Evolutionary conservation across 2,888 invertebrate genomes (phyloP).

Genomic region (Germaria angustata): DNA sequence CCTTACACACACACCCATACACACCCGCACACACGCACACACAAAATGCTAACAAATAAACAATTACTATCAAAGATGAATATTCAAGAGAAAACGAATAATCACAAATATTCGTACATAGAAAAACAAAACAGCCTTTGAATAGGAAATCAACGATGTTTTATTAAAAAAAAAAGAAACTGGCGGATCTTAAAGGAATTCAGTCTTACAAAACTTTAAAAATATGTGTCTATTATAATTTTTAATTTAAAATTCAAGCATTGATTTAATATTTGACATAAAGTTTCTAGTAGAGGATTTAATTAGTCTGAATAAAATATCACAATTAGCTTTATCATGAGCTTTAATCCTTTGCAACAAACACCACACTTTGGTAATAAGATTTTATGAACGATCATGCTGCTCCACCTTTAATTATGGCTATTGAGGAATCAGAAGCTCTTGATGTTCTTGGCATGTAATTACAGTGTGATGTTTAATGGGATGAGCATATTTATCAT

Average conservation of each 20-base stretch:
- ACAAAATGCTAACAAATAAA: constrained; percentile 36
- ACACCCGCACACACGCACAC: constrained; percentile 2
- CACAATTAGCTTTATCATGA: too few species aligned
- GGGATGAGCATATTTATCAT: too few species aligned
- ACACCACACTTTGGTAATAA: too few species aligned
- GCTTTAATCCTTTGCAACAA: too few species aligned
- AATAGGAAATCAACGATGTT: constrained; percentile 46
- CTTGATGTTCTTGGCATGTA: too few species aligned
- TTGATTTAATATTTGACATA: too few species aligned
- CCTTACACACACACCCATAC: constrained; percentile 10
- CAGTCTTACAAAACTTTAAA: not conserved
- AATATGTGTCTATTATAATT: not conserved
- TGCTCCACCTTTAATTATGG: too few species aligned
- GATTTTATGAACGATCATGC: too few species aligned
- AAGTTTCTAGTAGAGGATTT: too few species aligned
- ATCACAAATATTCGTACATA: constrained; percentile 1
- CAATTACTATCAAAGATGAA: constrained; percentile 38
- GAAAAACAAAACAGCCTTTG: constrained; percentile 32
- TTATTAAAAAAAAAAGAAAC: constrained; percentile 25
- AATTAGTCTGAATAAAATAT: too few species aligned
- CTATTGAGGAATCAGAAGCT: too few species aligned
- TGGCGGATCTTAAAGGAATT: not conserved
- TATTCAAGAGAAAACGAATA: constrained; percentile 23
- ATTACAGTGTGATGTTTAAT: too few species aligned
- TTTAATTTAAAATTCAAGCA: not conserved